Conservation (phyloP, 2,113 vertebrate genomes). For the Etheostoma spectabile region DNA sequence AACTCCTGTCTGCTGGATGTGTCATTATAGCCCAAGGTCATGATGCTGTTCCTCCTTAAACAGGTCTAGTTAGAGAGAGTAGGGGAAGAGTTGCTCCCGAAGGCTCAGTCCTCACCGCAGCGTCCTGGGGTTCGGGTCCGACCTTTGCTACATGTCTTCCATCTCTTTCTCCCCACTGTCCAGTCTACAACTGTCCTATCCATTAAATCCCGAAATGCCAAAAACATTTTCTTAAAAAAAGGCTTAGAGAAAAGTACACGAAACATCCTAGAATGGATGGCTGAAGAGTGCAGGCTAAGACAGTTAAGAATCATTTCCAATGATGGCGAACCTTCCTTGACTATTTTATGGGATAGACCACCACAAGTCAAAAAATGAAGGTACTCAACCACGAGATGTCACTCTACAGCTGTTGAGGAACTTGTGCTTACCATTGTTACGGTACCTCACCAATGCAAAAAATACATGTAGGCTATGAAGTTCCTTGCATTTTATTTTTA, state of each 20-base stretch:
- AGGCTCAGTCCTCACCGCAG: too few relatives aligned
- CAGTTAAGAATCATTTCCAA: background rate
- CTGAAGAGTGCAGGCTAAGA: background rate
- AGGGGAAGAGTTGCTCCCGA: background rate
- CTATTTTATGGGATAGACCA: background rate
- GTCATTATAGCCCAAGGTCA: slow-evolving; percentile 70
- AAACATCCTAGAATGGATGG: background rate
- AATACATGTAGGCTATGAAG: background rate
- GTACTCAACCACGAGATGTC: slow-evolving; percentile 41
- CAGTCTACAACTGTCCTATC: too few relatives aligned
- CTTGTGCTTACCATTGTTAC: background rate
- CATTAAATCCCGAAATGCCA: too few relatives aligned
- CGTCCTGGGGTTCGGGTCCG: too few relatives aligned
- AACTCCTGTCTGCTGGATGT: slow-evolving; percentile 42
- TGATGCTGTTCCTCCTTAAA: slow-evolving; percentile 58
- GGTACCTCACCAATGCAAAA: background rate
- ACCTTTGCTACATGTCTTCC: too few relatives aligned
- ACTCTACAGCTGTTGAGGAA: background rate
- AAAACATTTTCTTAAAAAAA: too few relatives aligned
- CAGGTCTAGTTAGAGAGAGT: background rate
- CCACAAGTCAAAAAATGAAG: background rate
- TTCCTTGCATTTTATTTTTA: background rate
- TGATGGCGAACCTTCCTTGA: background rate
- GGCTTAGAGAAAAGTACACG: background rate
- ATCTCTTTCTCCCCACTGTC: too few relatives aligned